These are phyloP conservation scores for Myotis myotis DNA, from an alignment of 2,797 vertebrate genomes.

Conservation along the genomic window DNA sequence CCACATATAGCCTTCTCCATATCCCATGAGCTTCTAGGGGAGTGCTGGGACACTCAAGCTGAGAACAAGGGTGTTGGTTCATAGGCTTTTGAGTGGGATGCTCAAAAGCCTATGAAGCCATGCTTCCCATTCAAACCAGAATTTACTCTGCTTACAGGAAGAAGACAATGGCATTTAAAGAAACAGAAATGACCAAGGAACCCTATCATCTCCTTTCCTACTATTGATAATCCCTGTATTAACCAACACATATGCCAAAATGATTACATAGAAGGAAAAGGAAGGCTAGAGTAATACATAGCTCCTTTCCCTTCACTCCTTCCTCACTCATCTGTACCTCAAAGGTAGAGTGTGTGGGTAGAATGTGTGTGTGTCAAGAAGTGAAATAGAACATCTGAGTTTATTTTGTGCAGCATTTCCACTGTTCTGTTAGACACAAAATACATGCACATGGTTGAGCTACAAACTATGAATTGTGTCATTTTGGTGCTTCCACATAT, in stretches of 20 bases:
- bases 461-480: neutral
- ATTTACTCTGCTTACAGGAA: neutral
- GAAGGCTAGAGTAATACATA: neutral
- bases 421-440: neutral
- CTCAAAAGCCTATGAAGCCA: neutral
- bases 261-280: neutral
- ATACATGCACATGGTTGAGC: neutral
- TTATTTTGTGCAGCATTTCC: neutral
- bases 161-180: neutral
- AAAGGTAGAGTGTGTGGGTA: neutral
- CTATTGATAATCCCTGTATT: neutral
- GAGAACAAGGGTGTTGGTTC: neutral
- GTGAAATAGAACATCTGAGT: neutral
- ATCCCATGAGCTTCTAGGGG: rapidly evolving
- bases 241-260: neutral
- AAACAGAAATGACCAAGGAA: neutral
- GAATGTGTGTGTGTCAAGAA: neutral
- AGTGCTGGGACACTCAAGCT: neutral
- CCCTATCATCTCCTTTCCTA: neutral
- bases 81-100: neutral
- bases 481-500: neutral
- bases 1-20: neutral
- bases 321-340: neutral
- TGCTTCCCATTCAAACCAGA: neutral
- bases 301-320: neutral